Percentiles rank a stretch among this genome's conserved stretches.
Conservation (phyloP, 2,797 vertebrate species). For the Chaetodon trifasciatus region DNA sequence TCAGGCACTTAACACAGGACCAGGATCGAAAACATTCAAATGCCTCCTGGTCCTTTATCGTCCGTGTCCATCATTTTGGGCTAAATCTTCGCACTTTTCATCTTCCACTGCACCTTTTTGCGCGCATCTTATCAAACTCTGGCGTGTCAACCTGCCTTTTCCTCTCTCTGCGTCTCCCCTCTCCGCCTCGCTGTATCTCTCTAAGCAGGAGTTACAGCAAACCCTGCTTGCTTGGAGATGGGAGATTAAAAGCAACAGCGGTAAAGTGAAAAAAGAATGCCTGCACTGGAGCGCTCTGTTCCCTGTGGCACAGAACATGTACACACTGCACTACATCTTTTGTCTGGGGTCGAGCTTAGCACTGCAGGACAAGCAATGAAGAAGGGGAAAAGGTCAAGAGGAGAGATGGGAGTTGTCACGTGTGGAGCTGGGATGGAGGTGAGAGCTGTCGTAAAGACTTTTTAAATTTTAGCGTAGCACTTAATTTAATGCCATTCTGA, state of each 20-base stretch:
- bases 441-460: background rate
- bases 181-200: conserved; percentile 25
- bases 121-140: conserved; percentile 28
- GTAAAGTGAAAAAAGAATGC: conserved; percentile 30
- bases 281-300: conserved; percentile 34
- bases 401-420: conserved; percentile 41
- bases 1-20: conserved; percentile 44
- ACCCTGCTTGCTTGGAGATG: conserved; percentile 51
- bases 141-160: conserved; percentile 31
- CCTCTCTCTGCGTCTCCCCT: background rate
- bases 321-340: conserved; percentile 50
- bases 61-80: conserved; percentile 13
- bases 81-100: conserved; percentile 17
- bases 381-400: conserved; percentile 56
- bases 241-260: conserved; percentile 62
- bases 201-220: conserved; percentile 46
- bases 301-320: conserved; percentile 60
- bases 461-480: background rate
- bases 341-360: conserved; percentile 60
- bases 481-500: background rate
- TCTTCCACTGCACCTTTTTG: conserved; percentile 20
- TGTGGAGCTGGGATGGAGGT: conserved; percentile 32
- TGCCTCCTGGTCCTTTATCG: conserved; percentile 27
- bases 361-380: conserved; percentile 52
- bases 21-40: conserved; percentile 30